Percentiles rank a stretch among this genome's conserved stretches.
These are phyloP conservation scores for Gobiocypris rarus DNA, from an alignment of 2,113 vertebrate genomes.

Conservation along the genomic window DNA sequence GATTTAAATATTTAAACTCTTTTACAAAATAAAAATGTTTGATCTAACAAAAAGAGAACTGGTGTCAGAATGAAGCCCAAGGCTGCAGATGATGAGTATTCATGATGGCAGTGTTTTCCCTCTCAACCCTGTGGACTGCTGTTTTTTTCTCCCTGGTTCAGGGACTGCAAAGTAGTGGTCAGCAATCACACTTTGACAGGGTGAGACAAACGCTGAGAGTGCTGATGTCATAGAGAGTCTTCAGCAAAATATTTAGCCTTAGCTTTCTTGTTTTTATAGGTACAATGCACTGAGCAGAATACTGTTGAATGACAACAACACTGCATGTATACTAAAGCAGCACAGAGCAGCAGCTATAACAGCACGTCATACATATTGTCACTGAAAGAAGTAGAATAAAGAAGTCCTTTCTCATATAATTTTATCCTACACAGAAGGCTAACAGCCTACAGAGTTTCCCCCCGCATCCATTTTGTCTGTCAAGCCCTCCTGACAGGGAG, in stretches of 20 bases:
- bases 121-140: background rate
- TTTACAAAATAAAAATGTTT: background rate
- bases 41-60: background rate
- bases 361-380: background rate
- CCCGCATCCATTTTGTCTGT: constrained; percentile 12
- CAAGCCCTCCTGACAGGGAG: constrained; percentile 32
- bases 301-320: constrained; percentile 26
- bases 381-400: background rate
- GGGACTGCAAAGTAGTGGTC: constrained; percentile 1
- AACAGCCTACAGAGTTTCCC: background rate
- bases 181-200: constrained; percentile 22
- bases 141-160: background rate
- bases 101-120: constrained; percentile 6
- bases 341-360: background rate
- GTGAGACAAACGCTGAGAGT: constrained; percentile 14
- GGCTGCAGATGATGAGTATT: constrained; percentile 13
- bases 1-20: background rate
- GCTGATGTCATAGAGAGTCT: constrained; percentile 7
- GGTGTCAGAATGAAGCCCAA: background rate
- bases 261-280: background rate
- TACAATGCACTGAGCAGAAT: background rate
- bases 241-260: background rate
- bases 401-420: background rate
- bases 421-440: background rate
- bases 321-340: background rate